Conservation (phyloP, 2,113 vertebrate genomes). For the Micronycteris hirsuta region DNA sequence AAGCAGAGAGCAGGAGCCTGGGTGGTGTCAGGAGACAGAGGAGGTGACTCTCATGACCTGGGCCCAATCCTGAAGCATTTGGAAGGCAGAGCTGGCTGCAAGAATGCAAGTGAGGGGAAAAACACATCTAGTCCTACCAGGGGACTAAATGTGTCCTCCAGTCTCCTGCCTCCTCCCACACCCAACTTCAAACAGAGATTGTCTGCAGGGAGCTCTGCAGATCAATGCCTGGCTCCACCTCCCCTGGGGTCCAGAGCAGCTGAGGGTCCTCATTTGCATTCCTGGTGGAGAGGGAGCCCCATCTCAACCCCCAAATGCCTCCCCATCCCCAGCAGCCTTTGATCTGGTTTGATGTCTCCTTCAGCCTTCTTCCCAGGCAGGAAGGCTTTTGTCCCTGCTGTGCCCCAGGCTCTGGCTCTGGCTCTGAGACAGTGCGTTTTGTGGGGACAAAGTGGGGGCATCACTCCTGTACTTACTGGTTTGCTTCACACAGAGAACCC, state of each 20-base stretch:
- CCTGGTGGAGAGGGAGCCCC: background rate
- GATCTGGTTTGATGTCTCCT: conserved; percentile 85
- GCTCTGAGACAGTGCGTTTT: background rate
- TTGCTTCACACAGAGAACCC: background rate
- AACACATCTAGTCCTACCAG: background rate
- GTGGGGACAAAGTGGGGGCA: background rate
- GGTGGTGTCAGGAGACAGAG: background rate
- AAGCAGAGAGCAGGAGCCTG: background rate
- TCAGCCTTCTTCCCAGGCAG: conserved; percentile 74
- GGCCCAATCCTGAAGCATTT: background rate
- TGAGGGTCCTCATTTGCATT: conserved; percentile 64
- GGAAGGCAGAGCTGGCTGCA: background rate
- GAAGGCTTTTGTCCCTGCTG: conserved; percentile 66
- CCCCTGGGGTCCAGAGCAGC: background rate
- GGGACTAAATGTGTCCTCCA: conserved; percentile 70
- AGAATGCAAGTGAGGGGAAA: background rate
- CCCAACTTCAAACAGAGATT: conserved; percentile 48
- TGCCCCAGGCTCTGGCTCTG: background rate
- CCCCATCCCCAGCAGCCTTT: conserved; percentile 76
- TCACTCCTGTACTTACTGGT: background rate
- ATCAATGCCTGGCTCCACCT: conserved; percentile 50
- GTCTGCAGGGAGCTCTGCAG: conserved; percentile 30
- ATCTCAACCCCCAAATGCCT: background rate
- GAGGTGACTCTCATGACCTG: background rate
- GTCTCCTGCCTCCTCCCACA: conserved; percentile 46